Conservation (phyloP, 2,888 invertebrate genomes). For the Lingula anatina region DNA sequence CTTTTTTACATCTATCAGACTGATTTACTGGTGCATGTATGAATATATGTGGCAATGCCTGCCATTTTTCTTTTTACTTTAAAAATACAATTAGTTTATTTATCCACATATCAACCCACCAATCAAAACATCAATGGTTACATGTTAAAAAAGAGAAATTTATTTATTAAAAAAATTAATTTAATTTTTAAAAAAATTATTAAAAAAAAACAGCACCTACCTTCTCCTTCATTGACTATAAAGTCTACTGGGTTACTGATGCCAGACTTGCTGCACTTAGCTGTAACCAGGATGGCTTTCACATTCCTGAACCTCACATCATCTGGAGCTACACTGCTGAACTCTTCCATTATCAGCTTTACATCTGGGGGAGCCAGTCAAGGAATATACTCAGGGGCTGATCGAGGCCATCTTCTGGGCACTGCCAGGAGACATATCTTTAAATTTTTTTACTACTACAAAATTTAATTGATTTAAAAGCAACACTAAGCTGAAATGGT, state of each 20-base stretch:
- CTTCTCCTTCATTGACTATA: slow-evolving; percentile 48
- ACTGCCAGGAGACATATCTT: too few relatives aligned
- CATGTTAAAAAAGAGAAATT: neutral
- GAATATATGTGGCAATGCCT: too few relatives aligned
- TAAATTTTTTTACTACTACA: too few relatives aligned
- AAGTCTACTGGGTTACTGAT: slow-evolving; percentile 45
- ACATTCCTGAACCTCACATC: slow-evolving; percentile 36
- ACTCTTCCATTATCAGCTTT: slow-evolving; percentile 24
- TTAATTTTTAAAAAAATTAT: neutral
- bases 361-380: slow-evolving; percentile 22
- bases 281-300: slow-evolving; percentile 38
- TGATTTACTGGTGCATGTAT: too few relatives aligned
- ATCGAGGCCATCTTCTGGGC: neutral
- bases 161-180: neutral
- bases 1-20: too few relatives aligned
- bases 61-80: too few relatives aligned
- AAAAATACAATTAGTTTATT: too few relatives aligned
- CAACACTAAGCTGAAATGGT: neutral
- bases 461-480: neutral
- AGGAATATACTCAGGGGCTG: slow-evolving; percentile 5
- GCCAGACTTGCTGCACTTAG: slow-evolving; percentile 45
- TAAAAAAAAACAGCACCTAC: slow-evolving; percentile 15
- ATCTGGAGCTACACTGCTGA: slow-evolving; percentile 30
- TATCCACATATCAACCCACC: too few relatives aligned
- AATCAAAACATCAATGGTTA: neutral